phyloP scores from a whole-genome alignment of 2,797 vertebrate species.

The Erithacus rubecula region DNA sequence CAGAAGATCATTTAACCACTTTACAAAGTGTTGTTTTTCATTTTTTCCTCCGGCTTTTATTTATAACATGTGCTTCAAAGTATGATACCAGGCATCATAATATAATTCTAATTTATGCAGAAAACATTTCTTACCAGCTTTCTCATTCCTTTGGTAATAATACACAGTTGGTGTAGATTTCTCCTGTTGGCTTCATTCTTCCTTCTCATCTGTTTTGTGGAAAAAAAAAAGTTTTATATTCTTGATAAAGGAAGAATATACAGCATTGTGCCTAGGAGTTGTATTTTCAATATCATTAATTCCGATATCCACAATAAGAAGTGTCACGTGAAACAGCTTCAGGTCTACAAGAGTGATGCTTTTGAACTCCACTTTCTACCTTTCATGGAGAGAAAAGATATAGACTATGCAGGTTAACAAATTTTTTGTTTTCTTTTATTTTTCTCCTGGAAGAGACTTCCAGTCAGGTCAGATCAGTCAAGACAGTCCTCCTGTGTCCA shows the following conservation, averaged over 20 bases:
- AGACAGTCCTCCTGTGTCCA: background rate
- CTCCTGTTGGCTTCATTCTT: constrained; percentile 9
- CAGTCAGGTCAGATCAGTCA: background rate
- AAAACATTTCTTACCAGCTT: constrained; percentile 21
- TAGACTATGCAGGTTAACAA: background rate
- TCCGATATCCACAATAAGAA: constrained; percentile 23
- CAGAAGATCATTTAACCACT: constrained; percentile 33
- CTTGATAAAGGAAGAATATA: constrained; percentile 13
- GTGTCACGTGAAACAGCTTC: background rate
- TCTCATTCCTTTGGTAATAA: constrained; percentile 45
- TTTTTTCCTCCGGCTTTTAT: constrained; percentile 47
- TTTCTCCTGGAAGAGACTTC: background rate
- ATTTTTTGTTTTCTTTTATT: background rate
- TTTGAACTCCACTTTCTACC: background rate
- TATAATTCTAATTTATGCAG: constrained; percentile 47
- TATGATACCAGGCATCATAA: constrained; percentile 26
- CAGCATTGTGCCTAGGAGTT: background rate
- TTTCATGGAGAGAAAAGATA: background rate
- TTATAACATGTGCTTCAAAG: constrained; percentile 34
- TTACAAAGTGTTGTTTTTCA: constrained; percentile 17
- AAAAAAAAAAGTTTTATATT: constrained; percentile 26
- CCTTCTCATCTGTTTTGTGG: constrained; percentile 23
- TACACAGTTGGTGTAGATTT: constrained; percentile 37
- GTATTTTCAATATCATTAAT: constrained; percentile 60
- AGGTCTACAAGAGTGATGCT: background rate